Percentiles rank a stretch among this genome's conserved stretches.
These are phyloP conservation scores for Fragum whitleyi DNA, from an alignment of 2,888 invertebrate genomes.

Conservation along the genomic window DNA sequence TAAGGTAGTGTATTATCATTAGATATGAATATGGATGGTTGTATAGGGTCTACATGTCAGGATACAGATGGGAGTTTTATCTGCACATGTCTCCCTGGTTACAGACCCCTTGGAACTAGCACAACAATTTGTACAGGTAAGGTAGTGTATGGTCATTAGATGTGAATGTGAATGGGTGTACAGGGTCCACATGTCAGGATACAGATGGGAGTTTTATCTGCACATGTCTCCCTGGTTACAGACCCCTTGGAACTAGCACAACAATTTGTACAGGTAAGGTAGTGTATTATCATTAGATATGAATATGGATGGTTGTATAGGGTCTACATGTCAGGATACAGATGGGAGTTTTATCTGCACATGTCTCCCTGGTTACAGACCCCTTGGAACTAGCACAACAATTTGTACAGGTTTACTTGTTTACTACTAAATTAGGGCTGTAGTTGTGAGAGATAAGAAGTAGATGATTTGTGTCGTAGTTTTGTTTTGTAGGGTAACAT, in stretches of 20 bases:
- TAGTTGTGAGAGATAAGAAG: not conserved
- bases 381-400: conserved; percentile 19
- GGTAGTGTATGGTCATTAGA: not conserved
- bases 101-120: conserved; percentile 33
- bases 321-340: conserved; percentile 62
- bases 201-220: conserved; percentile 66
- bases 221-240: conserved; percentile 64
- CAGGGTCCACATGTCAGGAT: conserved; percentile 60
- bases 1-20: conserved; percentile 31
- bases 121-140: conserved; percentile 60
- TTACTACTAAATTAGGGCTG: not conserved
- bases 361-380: conserved; percentile 63
- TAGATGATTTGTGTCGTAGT: too few relatives aligned
- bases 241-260: conserved; percentile 25
- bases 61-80: conserved; percentile 66
- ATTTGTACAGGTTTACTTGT: conserved; percentile 67
- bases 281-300: not conserved
- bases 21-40: conserved; percentile 15
- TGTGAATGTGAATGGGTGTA: conserved; percentile 29
- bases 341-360: conserved; percentile 66
- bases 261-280: conserved; percentile 61
- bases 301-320: conserved; percentile 33
- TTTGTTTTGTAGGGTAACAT: not conserved
- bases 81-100: conserved; percentile 68
- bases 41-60: conserved; percentile 54